A percentile compares a stretch with the other conserved stretches of the same genome.
These are phyloP conservation scores for Halcyon leucocephala DNA, from an alignment of 2,797 vertebrate genomes.

Conservation along the genomic window DNA sequence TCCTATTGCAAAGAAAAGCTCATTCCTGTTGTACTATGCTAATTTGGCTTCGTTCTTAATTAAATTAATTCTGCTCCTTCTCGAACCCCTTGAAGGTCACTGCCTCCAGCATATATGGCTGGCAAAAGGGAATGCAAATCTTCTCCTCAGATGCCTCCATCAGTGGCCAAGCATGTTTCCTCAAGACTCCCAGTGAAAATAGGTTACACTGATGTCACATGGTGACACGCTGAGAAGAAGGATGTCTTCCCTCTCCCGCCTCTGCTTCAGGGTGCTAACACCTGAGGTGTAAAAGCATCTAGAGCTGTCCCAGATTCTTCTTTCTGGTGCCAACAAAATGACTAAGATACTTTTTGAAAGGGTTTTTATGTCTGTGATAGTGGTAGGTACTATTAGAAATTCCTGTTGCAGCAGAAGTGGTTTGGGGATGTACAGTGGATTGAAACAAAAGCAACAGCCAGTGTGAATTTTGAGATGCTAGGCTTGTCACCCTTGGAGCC, in stretches of 20 bases:
- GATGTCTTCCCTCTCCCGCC: not conserved
- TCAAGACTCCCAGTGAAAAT: not conserved
- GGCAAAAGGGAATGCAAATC: not conserved
- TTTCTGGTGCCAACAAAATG: not conserved
- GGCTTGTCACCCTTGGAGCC: not conserved
- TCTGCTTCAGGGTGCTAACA: not conserved
- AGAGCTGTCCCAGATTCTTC: not conserved
- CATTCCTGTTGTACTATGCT: not conserved
- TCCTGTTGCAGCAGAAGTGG: not conserved
- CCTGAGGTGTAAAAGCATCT: not conserved
- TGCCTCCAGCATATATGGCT: not conserved
- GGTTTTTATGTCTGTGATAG: not conserved
- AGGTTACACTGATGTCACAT: not conserved
- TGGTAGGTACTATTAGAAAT: not conserved
- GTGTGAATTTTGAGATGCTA: not conserved
- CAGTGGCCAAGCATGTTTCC: accelerated
- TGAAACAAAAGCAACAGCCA: not conserved
- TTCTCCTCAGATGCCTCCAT: not conserved
- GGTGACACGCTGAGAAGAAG: not conserved
- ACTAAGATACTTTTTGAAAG: not conserved
- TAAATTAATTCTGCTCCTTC: not conserved
- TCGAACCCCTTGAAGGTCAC: not conserved
- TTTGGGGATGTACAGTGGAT: not conserved
- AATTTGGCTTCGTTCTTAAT: not conserved
- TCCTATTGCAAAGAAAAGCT: not conserved